Evolutionary conservation across 2,888 invertebrate genomes (phyloP), one percentile per base, ranked within the genome.

Genomic region (Sinelater perroti): DNA sequence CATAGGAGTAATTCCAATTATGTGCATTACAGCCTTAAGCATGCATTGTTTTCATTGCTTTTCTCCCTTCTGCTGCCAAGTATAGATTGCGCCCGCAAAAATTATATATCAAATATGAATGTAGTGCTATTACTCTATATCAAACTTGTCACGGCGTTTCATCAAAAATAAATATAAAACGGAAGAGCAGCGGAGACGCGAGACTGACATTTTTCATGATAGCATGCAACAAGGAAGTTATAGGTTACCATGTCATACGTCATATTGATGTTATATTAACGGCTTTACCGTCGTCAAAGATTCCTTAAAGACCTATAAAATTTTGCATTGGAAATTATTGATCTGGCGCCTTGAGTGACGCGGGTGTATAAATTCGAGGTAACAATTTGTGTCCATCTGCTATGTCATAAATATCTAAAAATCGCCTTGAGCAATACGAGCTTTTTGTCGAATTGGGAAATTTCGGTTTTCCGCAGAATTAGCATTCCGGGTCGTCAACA

Each of bases 161-260:
- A 40, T 24, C 10, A 38, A 38, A 40, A 40, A 40, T 24, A 40
- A 50, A 50, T 50, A 38, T 40, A 50, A 36, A 38, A 18, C 24
- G 38, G 20, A 17, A 30, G 38, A 50, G 38, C 18, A 28, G 24
- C 11, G 36, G 50, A 40, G 36, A 40, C 26, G 40, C 14, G 38
- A 40, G 38, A 50, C 18, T 40, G 50, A 50, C 50, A 38, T 50
- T 50, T 50, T 50, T 40, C 40, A 50, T 50, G 40, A 50, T 36
- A 30, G 10, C 50, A 50, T 50, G 40, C 24, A 31, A 24, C 42
- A 44, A 40, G 28, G 18, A 28, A 17, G 28, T 44, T 44, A 30
- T 44, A 44, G 30, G 30, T 30, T 44, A 44, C 30, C 40, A 30
- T 52, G 56, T 52, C 33, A 57, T 35, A 52, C 40, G 35, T 52